Evolutionary conservation across 2,797 vertebrate species (phyloP), one percentile per base, ranked within the genome.

Genomic region (Nyctibius grandis): DNA sequence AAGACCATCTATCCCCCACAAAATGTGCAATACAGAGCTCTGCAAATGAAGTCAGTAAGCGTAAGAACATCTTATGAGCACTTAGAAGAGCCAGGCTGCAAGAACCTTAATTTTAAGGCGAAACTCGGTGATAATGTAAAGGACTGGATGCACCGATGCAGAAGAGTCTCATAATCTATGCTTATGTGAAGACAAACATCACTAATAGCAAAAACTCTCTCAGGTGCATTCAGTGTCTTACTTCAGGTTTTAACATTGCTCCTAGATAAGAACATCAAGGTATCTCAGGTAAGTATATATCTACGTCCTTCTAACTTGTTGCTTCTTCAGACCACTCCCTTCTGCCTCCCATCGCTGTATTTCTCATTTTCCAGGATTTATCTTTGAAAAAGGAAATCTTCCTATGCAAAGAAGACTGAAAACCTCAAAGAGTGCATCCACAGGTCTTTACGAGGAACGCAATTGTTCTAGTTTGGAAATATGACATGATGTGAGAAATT

Each of bases 271-370:
- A 77, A 23, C 4, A n/a, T 38, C 0, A 0, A 21, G 5, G 51
- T 74, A n/a, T 36, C 45, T 68, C 45, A 75, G 19, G 13, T 74
- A 65, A 61, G 7, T 45, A 9, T 29, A 18, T 8, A 57, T 11
- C 18, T 81, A 18, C 14, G 40, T 33, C n/a, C n/a, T 78, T 68
- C 48, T 10, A 60, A 77, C 33, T 31, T 36, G 12, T 22, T 78
- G 7, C 28, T 69, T 67, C 34, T 73, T 77, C 47, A n/a, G n/a
- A 74, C 16, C 11, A 5, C 17, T 88, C 17, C 5, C 7, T 5
- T 80, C 21, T 76, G 15, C 6, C 5, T 73, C 29, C 22, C 11
- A 34, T 44, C 2, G 1, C 10, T 1, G 0, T 15, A 23, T 45
- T 70, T 69, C 36, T 65, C 11, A 9, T 28, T 80, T 61, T 76